A percentile compares a stretch with the other conserved stretches of the same genome.
phyloP scores from a whole-genome alignment of 2,888 invertebrate genomes.

The Apotomis turbidana region DNA sequence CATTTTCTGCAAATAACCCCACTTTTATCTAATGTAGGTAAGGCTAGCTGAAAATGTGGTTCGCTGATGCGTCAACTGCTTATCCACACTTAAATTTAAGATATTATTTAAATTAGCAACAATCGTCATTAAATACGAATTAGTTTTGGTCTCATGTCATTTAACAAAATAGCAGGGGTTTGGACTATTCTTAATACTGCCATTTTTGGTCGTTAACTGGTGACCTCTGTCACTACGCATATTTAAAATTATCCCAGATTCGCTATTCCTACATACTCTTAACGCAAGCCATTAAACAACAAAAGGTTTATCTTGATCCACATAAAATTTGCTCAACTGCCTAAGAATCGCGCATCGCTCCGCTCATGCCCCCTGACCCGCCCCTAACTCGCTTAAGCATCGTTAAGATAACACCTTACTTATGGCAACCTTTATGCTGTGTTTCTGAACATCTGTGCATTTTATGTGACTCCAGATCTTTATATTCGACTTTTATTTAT shows the following conservation, averaged over 20 bases:
- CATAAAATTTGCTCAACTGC: background rate
- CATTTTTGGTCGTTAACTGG: too few relatives aligned
- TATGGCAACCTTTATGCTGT: conserved; percentile 47
- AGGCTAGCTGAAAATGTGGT: too few relatives aligned
- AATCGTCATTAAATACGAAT: too few relatives aligned
- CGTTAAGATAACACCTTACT: conserved; percentile 71
- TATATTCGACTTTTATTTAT: conserved; percentile 7
- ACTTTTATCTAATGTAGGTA: too few relatives aligned
- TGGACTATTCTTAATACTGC: too few relatives aligned
- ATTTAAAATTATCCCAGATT: background rate
- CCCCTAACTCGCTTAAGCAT: conserved; percentile 55
- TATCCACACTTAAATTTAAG: too few relatives aligned
- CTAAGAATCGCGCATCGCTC: conserved; percentile 37
- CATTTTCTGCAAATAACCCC: too few relatives aligned
- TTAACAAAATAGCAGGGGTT: too few relatives aligned
- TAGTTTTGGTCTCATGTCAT: too few relatives aligned
- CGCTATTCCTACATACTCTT: background rate
- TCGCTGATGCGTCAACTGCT: too few relatives aligned
- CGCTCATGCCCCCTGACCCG: conserved; percentile 43
- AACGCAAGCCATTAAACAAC: background rate
- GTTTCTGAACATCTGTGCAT: conserved; percentile 29
- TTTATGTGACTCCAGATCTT: conserved; percentile 18
- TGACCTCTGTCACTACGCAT: too few relatives aligned
- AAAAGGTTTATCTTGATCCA: background rate
- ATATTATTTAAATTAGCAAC: too few relatives aligned